A percentile compares a stretch with the other conserved stretches of the same genome.
Evolutionary conservation across 2,797 vertebrate species (phyloP).

Genomic region (Sandelia bainsii): DNA sequence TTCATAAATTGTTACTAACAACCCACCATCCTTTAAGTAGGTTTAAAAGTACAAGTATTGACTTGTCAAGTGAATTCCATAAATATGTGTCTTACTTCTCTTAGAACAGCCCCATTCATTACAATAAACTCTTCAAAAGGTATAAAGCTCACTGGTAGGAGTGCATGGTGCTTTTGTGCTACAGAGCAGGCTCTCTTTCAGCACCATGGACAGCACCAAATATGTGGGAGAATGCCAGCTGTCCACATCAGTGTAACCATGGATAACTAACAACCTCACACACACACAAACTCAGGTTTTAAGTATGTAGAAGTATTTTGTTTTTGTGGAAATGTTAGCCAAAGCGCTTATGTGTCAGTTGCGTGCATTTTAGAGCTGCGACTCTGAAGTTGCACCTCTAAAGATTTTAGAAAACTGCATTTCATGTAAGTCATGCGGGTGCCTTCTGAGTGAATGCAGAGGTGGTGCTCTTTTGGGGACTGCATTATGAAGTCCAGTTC

Average conservation of each 20-base stretch:
- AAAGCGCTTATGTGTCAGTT: background rate
- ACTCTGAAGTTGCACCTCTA: constrained; percentile 4
- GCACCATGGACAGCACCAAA: constrained; percentile 69
- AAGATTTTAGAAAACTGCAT: background rate
- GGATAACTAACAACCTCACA: constrained; percentile 12
- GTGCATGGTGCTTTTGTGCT: constrained; percentile 1
- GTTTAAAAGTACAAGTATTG: constrained; percentile 26
- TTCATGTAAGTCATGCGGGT: background rate
- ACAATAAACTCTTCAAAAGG: constrained; percentile 6
- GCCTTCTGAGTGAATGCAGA: background rate
- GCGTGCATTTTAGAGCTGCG: background rate
- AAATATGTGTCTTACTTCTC: constrained; percentile 9
- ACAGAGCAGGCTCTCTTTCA: constrained; percentile 52
- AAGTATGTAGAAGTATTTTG: constrained; percentile 10
- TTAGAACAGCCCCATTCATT: constrained; percentile 2
- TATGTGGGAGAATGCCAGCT: constrained; percentile 37
- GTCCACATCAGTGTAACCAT: constrained; percentile 11
- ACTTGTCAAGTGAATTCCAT: constrained; percentile 2
- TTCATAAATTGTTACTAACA: constrained; percentile 19
- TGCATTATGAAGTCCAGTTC: constrained; percentile 43
- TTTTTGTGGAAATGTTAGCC: constrained; percentile 5
- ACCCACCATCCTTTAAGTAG: background rate
- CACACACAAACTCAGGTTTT: constrained; percentile 4
- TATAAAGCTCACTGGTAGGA: background rate
- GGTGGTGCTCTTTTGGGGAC: constrained; percentile 8